Percentiles rank a stretch among this genome's conserved stretches.
Conservation (phyloP, 2,797 vertebrate species). For the Falco cherrug region DNA sequence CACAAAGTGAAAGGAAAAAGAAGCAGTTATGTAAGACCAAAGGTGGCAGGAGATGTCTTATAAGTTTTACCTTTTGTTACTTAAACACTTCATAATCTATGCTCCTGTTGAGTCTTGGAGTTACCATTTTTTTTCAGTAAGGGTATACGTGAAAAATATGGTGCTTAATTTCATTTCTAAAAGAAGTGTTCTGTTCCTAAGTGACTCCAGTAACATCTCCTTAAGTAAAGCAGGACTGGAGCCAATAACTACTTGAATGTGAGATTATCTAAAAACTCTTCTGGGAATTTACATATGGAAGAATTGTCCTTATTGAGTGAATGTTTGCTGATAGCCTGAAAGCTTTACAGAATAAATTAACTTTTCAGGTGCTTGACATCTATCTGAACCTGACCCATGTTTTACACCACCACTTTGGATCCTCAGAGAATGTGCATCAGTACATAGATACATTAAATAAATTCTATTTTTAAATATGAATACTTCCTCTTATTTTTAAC, state of each 20-base stretch:
- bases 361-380: background rate
- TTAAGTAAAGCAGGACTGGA: background rate
- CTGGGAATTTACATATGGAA: background rate
- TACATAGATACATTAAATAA: background rate
- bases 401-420: background rate
- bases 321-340: background rate
- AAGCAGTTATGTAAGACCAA: background rate
- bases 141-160: background rate
- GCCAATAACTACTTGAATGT: background rate
- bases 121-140: background rate
- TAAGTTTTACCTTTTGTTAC: background rate
- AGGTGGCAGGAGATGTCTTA: background rate
- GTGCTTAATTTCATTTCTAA: background rate
- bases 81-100: background rate
- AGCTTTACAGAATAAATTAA: background rate
- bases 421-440: background rate
- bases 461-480: background rate
- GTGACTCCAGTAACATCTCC: background rate
- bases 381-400: background rate
- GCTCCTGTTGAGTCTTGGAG: background rate
- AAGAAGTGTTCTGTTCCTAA: background rate
- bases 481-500: background rate
- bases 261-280: background rate
- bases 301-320: background rate
- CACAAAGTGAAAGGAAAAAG: background rate